These are phyloP conservation scores for Tipula confusa DNA, from an alignment of 2,888 invertebrate species.

Conservation along the genomic window DNA sequence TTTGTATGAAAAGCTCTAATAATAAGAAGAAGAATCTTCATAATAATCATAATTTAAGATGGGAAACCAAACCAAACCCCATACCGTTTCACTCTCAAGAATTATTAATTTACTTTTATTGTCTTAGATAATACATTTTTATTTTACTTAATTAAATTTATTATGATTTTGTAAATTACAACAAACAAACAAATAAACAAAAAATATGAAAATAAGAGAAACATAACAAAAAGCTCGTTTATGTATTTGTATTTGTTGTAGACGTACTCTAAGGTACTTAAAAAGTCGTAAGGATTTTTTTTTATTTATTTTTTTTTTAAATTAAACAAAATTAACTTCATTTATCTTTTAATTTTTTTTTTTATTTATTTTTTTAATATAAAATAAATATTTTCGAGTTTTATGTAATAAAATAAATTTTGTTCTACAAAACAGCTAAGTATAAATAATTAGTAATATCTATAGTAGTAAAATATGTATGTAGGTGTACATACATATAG, in stretches of 20 bases:
- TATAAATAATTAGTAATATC: neutral
- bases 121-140: constrained; percentile 20
- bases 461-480: neutral
- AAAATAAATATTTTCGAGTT: neutral
- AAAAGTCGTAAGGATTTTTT: neutral
- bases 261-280: neutral
- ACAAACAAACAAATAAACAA: no score
- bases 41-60: neutral
- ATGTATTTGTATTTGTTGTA: neutral
- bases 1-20: neutral
- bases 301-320: neutral
- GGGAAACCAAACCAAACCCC: neutral
- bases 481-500: no score
- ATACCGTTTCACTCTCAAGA: neutral
- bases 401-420: neutral
- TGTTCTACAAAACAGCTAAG: neutral
- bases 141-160: constrained; percentile 6
- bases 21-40: neutral
- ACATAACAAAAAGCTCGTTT: neutral
- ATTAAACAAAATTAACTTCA: neutral
- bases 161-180: neutral
- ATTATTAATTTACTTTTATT: constrained; percentile 25
- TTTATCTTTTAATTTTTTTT: constrained; percentile 10
- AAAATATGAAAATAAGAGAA: neutral
- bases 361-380: neutral